Conservation (phyloP, 2,113 vertebrate species). For the Labeo rohita region DNA sequence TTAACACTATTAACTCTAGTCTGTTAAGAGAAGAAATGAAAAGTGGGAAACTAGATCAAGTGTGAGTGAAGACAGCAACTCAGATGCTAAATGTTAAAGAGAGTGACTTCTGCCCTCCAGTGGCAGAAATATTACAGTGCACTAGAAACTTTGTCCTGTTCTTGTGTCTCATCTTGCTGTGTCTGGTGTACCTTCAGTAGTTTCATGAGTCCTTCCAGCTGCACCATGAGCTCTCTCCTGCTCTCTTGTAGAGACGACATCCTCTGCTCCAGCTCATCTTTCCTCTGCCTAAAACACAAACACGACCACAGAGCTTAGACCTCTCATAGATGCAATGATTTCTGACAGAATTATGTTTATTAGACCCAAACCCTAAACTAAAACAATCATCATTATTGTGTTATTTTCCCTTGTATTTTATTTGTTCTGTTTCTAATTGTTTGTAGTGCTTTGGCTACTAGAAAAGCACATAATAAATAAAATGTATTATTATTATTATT, state of each 20-base stretch:
- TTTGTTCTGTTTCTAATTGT: no score
- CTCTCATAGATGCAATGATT: neutral
- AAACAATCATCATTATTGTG: no score
- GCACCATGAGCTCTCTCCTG: constrained; percentile 94
- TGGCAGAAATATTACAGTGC: constrained; percentile 2
- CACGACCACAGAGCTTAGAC: neutral
- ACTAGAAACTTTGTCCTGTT: neutral
- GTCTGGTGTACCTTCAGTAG: constrained; percentile 86
- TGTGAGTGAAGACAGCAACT: neutral
- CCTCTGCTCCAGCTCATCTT: constrained; percentile 95
- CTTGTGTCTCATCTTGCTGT: neutral
- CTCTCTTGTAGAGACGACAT: constrained; percentile 97
- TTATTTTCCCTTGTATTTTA: no score
- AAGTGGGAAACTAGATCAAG: constrained; percentile 33
- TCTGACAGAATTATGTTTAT: neutral
- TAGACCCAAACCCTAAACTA: no score
- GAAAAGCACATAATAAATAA: no score
- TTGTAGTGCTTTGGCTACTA: no score
- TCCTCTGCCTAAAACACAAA: constrained; percentile 83
- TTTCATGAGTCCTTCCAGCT: constrained; percentile 97
- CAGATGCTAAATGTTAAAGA: neutral
- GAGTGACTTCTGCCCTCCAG: constrained; percentile 63
- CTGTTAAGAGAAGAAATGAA: neutral
- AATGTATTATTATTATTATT: no score
- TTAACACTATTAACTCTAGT: neutral